These are phyloP conservation scores for Stigmatopora nigra DNA, from an alignment of 2,113 vertebrate genomes.

Conservation along the genomic window DNA sequence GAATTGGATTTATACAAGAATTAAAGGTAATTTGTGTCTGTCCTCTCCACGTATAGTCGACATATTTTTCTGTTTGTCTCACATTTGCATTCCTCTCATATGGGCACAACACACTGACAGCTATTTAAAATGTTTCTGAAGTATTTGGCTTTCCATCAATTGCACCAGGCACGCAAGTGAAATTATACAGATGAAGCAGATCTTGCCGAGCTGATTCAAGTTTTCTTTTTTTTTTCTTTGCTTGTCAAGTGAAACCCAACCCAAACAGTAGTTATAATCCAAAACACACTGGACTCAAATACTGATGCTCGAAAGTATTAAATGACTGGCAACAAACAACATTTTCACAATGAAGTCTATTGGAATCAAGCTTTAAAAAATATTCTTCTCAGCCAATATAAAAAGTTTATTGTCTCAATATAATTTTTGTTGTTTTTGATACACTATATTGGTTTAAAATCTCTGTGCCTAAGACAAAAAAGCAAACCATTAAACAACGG, in stretches of 20 bases:
- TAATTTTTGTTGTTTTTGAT: neutral
- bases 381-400: neutral
- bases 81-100: conserved; percentile 1
- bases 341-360: neutral
- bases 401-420: neutral
- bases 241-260: conserved; percentile 8
- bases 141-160: conserved; percentile 20
- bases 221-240: conserved; percentile 13
- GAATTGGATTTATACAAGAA: neutral
- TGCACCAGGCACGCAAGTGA: conserved; percentile 24
- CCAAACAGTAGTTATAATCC: neutral
- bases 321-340: conserved; percentile 1
- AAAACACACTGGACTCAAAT: conserved; percentile 11
- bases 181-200: conserved; percentile 7
- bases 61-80: conserved; percentile 3
- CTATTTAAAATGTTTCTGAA: conserved; percentile 36
- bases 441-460: neutral
- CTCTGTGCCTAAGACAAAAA: neutral
- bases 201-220: conserved; percentile 11
- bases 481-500: no score
- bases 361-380: neutral
- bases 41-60: neutral
- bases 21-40: conserved; percentile 2
- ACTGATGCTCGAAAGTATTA: neutral
- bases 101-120: conserved; percentile 8